phyloP scores from a whole-genome alignment of 2,797 vertebrate genomes.

The Phalanger gymnotis region DNA sequence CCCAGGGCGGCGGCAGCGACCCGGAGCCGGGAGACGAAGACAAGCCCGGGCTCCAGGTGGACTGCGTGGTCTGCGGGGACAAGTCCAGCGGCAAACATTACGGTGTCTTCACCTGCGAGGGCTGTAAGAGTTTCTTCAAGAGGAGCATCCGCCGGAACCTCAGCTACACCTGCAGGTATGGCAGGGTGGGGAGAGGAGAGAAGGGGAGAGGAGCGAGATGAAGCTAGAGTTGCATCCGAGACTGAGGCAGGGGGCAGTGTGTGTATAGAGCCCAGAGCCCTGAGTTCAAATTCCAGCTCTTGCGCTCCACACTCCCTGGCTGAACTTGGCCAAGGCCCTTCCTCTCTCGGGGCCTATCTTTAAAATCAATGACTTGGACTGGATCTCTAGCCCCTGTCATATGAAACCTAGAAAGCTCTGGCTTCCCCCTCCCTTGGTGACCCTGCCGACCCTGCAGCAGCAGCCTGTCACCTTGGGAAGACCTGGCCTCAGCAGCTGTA shows the following conservation, averaged over 20 bases:
- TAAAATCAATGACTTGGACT: neutral
- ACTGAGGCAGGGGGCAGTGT: neutral
- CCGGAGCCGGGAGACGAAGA: constrained; percentile 92
- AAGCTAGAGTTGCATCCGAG: neutral
- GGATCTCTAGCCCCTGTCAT: neutral
- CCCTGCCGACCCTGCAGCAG: neutral
- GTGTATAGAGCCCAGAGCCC: neutral
- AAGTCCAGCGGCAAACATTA: constrained; percentile 97
- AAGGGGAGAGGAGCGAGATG: neutral
- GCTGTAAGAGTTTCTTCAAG: constrained; percentile 98
- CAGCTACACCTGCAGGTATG: constrained; percentile 95
- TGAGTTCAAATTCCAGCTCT: neutral
- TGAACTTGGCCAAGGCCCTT: constrained; percentile 73
- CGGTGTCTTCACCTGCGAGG: constrained; percentile 96
- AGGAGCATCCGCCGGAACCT: constrained; percentile 94
- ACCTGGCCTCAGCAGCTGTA: neutral
- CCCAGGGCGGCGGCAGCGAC: constrained; percentile 91
- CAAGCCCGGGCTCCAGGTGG: constrained; percentile 92
- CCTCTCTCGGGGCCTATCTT: constrained; percentile 45
- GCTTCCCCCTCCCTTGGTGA: neutral
- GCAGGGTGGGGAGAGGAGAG: constrained; percentile 43
- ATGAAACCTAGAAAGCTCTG: neutral
- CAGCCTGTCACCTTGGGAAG: neutral
- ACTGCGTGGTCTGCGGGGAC: constrained; percentile 95
- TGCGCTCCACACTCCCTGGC: constrained; percentile 54